phyloP scores from a whole-genome alignment of 2,888 invertebrate species.

The Lydus trimaculatus region DNA sequence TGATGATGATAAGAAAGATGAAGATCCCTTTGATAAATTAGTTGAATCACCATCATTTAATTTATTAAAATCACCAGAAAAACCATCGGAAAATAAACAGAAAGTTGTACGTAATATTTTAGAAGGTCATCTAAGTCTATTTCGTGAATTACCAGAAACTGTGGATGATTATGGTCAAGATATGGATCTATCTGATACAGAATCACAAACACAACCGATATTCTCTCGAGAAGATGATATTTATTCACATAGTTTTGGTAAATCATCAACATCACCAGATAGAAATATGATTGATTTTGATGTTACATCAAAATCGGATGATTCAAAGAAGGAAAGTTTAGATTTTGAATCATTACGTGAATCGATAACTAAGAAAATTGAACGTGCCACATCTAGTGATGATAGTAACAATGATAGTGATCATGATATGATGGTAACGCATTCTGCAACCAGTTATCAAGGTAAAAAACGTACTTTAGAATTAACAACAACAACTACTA shows the following conservation, averaged over 20 bases:
- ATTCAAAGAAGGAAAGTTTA: slow-evolving; percentile 40
- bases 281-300: slow-evolving; percentile 59
- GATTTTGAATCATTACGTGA: slow-evolving; percentile 27
- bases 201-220: slow-evolving; percentile 66
- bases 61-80: slow-evolving; percentile 51
- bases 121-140: slow-evolving; percentile 59
- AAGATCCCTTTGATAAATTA: slow-evolving; percentile 64
- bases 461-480: slow-evolving; percentile 37
- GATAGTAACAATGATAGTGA: slow-evolving; percentile 59
- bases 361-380: slow-evolving; percentile 26
- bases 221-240: slow-evolving; percentile 69
- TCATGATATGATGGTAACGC: slow-evolving; percentile 53
- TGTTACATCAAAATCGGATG: slow-evolving; percentile 49
- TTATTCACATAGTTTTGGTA: slow-evolving; percentile 67
- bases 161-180: slow-evolving; percentile 66
- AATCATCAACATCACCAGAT: slow-evolving; percentile 67
- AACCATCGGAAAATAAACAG: slow-evolving; percentile 35
- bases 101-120: slow-evolving; percentile 49
- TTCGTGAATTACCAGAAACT: slow-evolving; percentile 55
- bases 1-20: slow-evolving; percentile 50
- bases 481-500: slow-evolving; percentile 21
- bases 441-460: slow-evolving; percentile 52
- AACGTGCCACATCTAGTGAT: slow-evolving; percentile 50
- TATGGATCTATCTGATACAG: slow-evolving; percentile 69
- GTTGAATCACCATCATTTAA: slow-evolving; percentile 65